Evolutionary conservation across 1,140 invertebrate genomes (phyloP), one percentile per base, ranked within the genome.

Genomic region (Nephila pilipes): DNA sequence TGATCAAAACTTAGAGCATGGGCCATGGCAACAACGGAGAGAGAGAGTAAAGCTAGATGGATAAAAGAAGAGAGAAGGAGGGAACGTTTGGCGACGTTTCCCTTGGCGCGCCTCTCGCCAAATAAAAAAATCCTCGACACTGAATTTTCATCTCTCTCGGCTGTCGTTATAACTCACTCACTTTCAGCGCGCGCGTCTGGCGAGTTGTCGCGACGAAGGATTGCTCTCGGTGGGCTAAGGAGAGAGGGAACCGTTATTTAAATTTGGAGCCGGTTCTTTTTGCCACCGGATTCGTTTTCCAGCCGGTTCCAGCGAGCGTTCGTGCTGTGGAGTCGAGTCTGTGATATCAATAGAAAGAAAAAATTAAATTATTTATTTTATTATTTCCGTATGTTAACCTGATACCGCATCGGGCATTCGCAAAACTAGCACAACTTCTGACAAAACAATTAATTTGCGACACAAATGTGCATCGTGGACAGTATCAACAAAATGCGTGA

Each of bases 401-500:
- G 69, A 29, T 79, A 69, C 10, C 63, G 63, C 63, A 22, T 25
- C 63, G 22, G 63, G 22, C 63, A 29, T 25, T 25, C 20, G 4
- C 69, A 32, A n/a, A n/a, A n/a, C n/a, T n/a, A n/a, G n/a, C n/a
- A n/a, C n/a, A n/a, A n/a, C n/a, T n/a, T n/a, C n/a, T n/a, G n/a
- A 75, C 12, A 25, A 75, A 32, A n/a, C 5, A 75, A 75, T 1
- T 0, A 1, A 46, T 46, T 81, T 22, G 29, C 32, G 32, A 22
- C 79, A 75, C 91, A 83, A 83, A 93, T 93, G 91, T 93, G 91
- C 32, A 93, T 93, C 79, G 91, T 93, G 14, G 91, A 93, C 55
- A 63, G 38, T 46, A 46, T 22, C 80, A 87, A 25, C 75, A 90
- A 90, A 81, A 91, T 91, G 90, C 90, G 90, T 57, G 90, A 91